A percentile compares a stretch with the other conserved stretches of the same genome.
Conservation (phyloP, 2,888 invertebrate species). For the Hesperia comma region DNA sequence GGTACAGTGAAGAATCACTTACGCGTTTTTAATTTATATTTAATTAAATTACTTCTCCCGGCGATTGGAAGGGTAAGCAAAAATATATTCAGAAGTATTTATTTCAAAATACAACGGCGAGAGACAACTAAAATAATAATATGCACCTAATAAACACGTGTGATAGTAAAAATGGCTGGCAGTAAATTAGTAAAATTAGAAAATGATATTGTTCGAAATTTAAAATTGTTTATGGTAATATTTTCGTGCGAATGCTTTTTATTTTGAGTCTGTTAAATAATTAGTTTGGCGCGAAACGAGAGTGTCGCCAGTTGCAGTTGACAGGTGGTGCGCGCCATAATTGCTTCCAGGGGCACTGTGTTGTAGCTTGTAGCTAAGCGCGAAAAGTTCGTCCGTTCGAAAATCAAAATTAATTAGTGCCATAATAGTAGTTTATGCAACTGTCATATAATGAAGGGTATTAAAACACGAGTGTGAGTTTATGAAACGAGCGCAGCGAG, state of each 20-base stretch:
- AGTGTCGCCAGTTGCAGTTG: conserved; percentile 55
- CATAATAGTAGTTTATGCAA: neutral
- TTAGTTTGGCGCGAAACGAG: conserved; percentile 53
- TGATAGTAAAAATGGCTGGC: neutral
- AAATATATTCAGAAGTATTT: conserved; percentile 2
- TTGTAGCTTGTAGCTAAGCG: conserved; percentile 34
- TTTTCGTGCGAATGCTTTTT: conserved; percentile 44
- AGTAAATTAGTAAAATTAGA: conserved; percentile 34
- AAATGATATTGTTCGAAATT: conserved; percentile 30
- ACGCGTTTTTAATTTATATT: conserved; percentile 53
- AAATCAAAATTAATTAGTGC: conserved; percentile 5
- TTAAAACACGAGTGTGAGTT: no score
- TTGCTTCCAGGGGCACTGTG: conserved; percentile 53
- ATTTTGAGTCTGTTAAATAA: conserved; percentile 55
- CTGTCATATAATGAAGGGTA: no score
- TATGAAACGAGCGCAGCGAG: no score
- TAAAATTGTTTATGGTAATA: conserved; percentile 47
- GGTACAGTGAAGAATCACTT: conserved; percentile 51
- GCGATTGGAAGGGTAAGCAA: conserved; percentile 9
- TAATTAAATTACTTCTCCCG: conserved; percentile 34
- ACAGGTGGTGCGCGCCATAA: conserved; percentile 60
- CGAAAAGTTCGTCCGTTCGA: conserved; percentile 35
- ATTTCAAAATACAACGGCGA: neutral
- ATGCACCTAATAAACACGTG: conserved; percentile 8
- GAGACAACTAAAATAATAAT: neutral